A percentile compares a stretch with the other conserved stretches of the same genome.
phyloP scores from a whole-genome alignment of 2,797 vertebrate genomes.

The Eidolon dupreanum region DNA sequence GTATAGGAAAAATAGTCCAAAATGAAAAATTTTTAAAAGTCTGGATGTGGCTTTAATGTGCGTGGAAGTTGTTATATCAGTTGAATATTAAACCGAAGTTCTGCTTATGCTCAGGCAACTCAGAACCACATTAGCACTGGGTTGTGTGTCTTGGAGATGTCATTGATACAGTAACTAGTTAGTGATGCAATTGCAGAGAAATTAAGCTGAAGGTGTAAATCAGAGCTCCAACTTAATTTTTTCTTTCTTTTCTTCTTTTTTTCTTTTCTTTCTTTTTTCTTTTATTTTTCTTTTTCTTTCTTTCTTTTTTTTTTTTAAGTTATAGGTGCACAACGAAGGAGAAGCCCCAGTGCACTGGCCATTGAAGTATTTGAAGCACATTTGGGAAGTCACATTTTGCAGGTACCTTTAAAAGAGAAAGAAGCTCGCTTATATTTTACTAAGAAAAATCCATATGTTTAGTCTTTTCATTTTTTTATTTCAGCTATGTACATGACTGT shows the following conservation, averaged over 20 bases:
- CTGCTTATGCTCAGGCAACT: not conserved
- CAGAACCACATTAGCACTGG: not conserved
- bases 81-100: not conserved
- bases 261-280: constrained; percentile 80
- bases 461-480: constrained; percentile 27
- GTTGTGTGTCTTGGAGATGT: not conserved
- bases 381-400: constrained; percentile 98
- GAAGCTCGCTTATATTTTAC: constrained; percentile 53
- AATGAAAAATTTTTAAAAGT: not conserved
- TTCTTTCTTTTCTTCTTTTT: constrained; percentile 82
- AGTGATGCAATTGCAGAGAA: constrained; percentile 32
- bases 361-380: constrained; percentile 97
- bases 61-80: not conserved
- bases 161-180: constrained; percentile 28
- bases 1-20: not conserved
- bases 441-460: constrained; percentile 56
- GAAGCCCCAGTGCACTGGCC: constrained; percentile 92
- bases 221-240: constrained; percentile 84
- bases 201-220: constrained; percentile 69
- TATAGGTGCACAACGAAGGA: constrained; percentile 96
- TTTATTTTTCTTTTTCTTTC: constrained; percentile 77
- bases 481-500: constrained; percentile 51
- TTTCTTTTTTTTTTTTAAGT: constrained; percentile 88
- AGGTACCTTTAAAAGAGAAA: constrained; percentile 89
- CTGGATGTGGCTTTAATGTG: not conserved